These are phyloP conservation scores for Cacatua alba DNA, from an alignment of 2,113 vertebrate genomes.

Conservation along the genomic window DNA sequence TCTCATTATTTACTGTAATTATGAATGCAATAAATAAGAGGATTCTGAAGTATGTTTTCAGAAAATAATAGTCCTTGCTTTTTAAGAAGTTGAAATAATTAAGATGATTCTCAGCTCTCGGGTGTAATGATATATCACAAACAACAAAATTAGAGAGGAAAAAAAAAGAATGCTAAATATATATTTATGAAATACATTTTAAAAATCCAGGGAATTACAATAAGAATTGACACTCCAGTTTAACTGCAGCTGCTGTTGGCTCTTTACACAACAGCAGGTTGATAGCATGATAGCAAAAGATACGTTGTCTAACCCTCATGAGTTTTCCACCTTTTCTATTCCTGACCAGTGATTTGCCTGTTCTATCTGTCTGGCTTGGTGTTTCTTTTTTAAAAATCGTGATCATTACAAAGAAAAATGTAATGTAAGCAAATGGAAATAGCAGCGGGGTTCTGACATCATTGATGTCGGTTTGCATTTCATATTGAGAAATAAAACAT, in stretches of 20 bases:
- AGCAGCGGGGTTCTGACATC: constrained; percentile 6
- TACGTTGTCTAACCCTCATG: not conserved
- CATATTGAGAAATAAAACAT: not conserved
- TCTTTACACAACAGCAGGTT: not conserved
- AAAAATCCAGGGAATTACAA: not conserved
- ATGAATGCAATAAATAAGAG: not conserved
- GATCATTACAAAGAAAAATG: not conserved
- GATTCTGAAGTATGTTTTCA: not conserved
- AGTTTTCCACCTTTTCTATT: not conserved
- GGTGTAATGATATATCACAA: not conserved
- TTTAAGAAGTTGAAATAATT: constrained; percentile 13
- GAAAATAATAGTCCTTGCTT: not conserved
- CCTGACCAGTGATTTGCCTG: not conserved
- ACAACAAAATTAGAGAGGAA: not conserved
- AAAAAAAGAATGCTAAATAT: not conserved
- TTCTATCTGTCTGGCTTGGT: not conserved
- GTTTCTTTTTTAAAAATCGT: not conserved
- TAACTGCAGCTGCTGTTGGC: not conserved
- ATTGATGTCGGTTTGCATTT: not conserved
- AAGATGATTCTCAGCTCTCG: not conserved
- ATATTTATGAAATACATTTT: not conserved
- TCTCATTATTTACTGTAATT: constrained; percentile 15
- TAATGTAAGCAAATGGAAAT: not conserved
- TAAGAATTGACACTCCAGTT: not conserved
- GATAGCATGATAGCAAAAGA: not conserved